These are phyloP conservation scores for rat (Rattus norvegicus) DNA, from an alignment of 2,113 vertebrate species.

Conservation along the genomic window GRCr8 NC_086024.1:144340001-144340500, in stretches of 20 bases:
- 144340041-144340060: too few species aligned
- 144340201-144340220: not conserved
- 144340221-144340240: not conserved
- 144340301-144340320: not conserved
- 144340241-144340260: not conserved
- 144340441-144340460: not conserved
- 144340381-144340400: not conserved
- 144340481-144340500: fast-evolving
- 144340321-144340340: not conserved
- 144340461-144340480: not conserved
- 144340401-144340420: not conserved
- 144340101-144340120: not conserved
- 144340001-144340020: not conserved
- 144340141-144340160: not conserved
- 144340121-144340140: too few species aligned
- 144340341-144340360: not conserved
- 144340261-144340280: not conserved
- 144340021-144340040: not conserved
- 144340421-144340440: not conserved
- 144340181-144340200: not conserved
- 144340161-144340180: not conserved
- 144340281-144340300: not conserved
- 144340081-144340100: not conserved
- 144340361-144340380: not conserved
- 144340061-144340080: not conserved